phyloP scores from a whole-genome alignment of 2,113 vertebrate species.

The Podilymbus podiceps region DNA sequence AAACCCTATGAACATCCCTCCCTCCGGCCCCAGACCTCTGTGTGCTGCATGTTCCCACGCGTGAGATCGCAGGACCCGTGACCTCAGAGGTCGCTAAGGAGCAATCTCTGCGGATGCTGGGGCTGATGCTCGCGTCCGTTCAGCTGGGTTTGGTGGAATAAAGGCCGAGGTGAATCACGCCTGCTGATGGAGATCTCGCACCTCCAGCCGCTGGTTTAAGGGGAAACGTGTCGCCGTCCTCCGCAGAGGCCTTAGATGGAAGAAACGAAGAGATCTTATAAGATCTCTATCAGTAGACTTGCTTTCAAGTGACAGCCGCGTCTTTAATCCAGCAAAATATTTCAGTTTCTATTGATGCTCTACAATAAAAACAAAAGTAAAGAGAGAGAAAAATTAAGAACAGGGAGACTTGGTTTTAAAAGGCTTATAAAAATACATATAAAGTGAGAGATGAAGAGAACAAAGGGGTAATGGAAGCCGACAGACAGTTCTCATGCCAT shows the following conservation, averaged over 20 bases:
- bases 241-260: not conserved
- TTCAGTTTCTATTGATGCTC: slow-evolving; percentile 46
- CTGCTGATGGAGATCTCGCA: not conserved
- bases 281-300: not conserved
- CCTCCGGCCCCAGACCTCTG: not conserved
- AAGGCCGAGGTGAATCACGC: not conserved
- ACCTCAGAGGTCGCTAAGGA: not conserved
- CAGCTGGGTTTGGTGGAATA: not conserved
- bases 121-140: fast-evolving
- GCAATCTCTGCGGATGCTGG: fast-evolving
- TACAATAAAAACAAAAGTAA: slow-evolving; percentile 69
- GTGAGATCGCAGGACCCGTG: not conserved
- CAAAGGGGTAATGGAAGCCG: slow-evolving; percentile 44
- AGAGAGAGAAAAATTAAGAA: slow-evolving; percentile 48
- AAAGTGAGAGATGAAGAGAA: slow-evolving; percentile 43
- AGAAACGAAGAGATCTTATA: not conserved
- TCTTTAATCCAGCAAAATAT: slow-evolving; percentile 59
- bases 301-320: not conserved
- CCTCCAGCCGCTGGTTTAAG: not conserved
- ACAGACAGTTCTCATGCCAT: slow-evolving; percentile 59
- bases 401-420: slow-evolving; percentile 57
- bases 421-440: slow-evolving; percentile 68
- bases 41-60: fast-evolving
- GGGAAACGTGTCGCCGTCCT: not conserved
- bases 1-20: not conserved